Base-by-base conservation (phyloP, 1,140 invertebrate genomes). In the Eulimnadia texana region DNA sequence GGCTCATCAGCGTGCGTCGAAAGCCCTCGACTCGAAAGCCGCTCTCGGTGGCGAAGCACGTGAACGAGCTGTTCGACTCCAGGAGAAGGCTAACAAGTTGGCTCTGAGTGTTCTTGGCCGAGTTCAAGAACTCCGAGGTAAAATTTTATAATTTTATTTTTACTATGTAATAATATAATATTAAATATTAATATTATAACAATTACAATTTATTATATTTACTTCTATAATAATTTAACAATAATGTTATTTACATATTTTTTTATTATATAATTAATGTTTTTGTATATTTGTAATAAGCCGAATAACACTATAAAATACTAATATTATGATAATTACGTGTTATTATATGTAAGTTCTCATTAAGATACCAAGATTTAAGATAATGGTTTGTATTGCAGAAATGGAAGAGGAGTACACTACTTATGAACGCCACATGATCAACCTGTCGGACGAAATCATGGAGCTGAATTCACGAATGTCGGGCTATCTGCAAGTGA, bases 91-190 rank as follows among this genome's bases (percentile, higher is more conserved):
- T 2, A 85, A 82, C 52, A 81, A 83, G 64, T 72, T 93, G 0
- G 86, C 86, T 0, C 81, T 82, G 60, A 83, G 85, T 64, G 86
- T 86, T 0, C 80, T 81, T 65, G 79, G 76, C 11, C 88, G 90
- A 70, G 74, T 88, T 10, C 83, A 82, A 64, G 80, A 86, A 64
- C 72, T 92, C 16, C 76, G 81, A 70, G 81, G 82, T 72, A 79
- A 24, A 55, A 33, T 6, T 22, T 25, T 10, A 25, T 55, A 25
- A n/a, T 49, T 23, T 62, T 28, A 23, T 2, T 22, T 47, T 57
- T n/a, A 11, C 19, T 24, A n/a, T 22, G 22, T 13, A 28, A 22
- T 24, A 49, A 58, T 9, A 60, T 16, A 2, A 11, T 58, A 10
- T 0, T 58, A 25, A 58, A 33, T 1, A 19, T 25, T 29, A 9